Evolutionary conservation across 2,888 invertebrate species (phyloP).

Genomic region (Diaphora mendica): DNA sequence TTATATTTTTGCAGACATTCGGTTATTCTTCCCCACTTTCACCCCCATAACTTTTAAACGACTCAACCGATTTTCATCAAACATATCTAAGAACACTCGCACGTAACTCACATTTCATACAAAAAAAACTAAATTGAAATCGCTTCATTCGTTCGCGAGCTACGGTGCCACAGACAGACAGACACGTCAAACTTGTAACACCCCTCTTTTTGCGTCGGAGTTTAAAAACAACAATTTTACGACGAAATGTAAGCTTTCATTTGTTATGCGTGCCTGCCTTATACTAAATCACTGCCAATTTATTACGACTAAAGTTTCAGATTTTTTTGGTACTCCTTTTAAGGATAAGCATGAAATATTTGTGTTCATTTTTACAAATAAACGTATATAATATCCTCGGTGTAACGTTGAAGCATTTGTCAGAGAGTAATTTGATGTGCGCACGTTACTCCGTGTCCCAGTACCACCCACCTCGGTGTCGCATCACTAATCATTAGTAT

Average conservation of each 20-base stretch:
- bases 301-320: slow-evolving; percentile 6
- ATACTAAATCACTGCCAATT: not conserved
- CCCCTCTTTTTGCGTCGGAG: too few relatives aligned
- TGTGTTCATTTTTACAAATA: slow-evolving; percentile 7
- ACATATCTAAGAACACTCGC: too few relatives aligned
- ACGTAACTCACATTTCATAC: too few relatives aligned
- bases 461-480: not conserved
- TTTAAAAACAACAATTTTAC: not conserved
- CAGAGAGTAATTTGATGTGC: slow-evolving; percentile 22
- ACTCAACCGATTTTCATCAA: too few relatives aligned
- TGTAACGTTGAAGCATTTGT: slow-evolving; percentile 37
- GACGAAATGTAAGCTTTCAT: not conserved
- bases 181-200: too few relatives aligned
- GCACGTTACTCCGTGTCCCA: slow-evolving; percentile 15
- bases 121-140: too few relatives aligned
- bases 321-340: slow-evolving; percentile 4
- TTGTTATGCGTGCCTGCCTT: not conserved
- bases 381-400: slow-evolving; percentile 7
- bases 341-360: slow-evolving; percentile 6
- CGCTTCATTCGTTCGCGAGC: too few relatives aligned
- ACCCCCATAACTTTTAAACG: too few relatives aligned
- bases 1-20: too few relatives aligned
- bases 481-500: not conserved
- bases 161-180: too few relatives aligned
- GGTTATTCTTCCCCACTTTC: too few relatives aligned